Base-by-base conservation (phyloP, 2,113 vertebrate species). In the Hippolais icterina region DNA sequence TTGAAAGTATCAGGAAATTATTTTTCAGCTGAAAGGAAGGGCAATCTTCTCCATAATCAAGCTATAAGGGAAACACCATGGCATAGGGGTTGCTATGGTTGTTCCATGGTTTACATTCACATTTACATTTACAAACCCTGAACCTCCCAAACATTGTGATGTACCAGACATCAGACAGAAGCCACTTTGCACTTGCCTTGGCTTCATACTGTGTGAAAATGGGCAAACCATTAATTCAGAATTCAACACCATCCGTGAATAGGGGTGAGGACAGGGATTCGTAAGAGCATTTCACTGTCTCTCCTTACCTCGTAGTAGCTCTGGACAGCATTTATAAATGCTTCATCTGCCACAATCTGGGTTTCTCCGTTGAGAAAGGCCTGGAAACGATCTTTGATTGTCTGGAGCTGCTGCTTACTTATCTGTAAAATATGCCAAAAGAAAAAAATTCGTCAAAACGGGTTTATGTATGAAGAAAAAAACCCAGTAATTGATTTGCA, bases 301-400 rank as follows among this genome's bases (percentile, higher is more conserved):
- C 29, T 52, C 28, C 98, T 98, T 97, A 99, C 99, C 98, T 99
- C 99, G 1, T 99, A 99, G 97, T 99, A 99, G 97, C 99, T 99
- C 98, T 99, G 99, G 65, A 99, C 99, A 4, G 99, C 99, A 0
- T 99, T 99, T 98, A 99, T 99, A 97, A 99, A 99, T 11, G 99
- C 99, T 97, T 99, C 99, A 10, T 99, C 99, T 11, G 99, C 99
- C 91, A 99, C 99, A 29, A 99, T 99, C 97, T 99, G 99, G 5
- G 99, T 99, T 47, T 99, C 99, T 96, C 99, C 99, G 2, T 98
- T 99, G 65, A 99, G 98, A 94, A 99, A 99, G 17, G 99, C 98
- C 97, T 99, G 99, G 97, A 99, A 99, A 54, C 98, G 99, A 83
- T 99, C 99, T 96, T 99, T 99, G 84, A 99, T 99, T 5, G 99